Evolutionary conservation across 2,113 vertebrate genomes (phyloP), one percentile per base, ranked within the genome.

Genomic region (Barbus barbus): DNA sequence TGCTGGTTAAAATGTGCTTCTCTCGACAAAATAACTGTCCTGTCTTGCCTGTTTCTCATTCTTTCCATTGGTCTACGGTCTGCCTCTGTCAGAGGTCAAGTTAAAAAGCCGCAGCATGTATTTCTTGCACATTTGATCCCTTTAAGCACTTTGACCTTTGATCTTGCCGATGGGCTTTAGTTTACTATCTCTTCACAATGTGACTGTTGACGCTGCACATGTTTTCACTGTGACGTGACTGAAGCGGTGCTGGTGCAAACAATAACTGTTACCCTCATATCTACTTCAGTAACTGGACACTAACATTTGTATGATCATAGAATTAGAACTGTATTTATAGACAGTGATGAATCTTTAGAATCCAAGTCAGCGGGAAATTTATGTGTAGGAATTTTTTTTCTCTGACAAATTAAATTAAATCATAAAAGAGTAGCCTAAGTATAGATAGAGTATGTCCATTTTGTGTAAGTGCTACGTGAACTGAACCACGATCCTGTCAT

Each of bases 181-280:
- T 48, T 46, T 31, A n/a, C n/a, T n/a, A n/a, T 80, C 77, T 44
- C 33, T 24, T 65, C n/a, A n/a, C n/a, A n/a, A n/a, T n/a, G n/a
- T 38, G 26, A 75, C 41, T 83, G 82, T 83, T 31, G 22, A 61
- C 44, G 5, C 71, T 63, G 71, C 58, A 75, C 18, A n/a, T n/a
- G 60, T 60, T 83, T 80, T 80, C 24, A 22, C 24, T 46, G 16
- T 80, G 78, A 48, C 16, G 9, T 63, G 38, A 79, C 77, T 41
- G 53, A 26, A 63, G 31, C 38, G 1, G 31, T 20, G 22, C 41
- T 26, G 8, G 14, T 51, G 14, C 24, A 48, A 20, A 51, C 14
- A 14, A 18, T 26, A 20, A 9, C 9, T 22, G 18, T 14, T 46
- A 16, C 22, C n/a, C 22, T 38, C 20, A 36, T 24, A 36, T 72